These are phyloP conservation scores for Rostratula benghalensis DNA, from an alignment of 2,113 vertebrate genomes.

Conservation along the genomic window DNA sequence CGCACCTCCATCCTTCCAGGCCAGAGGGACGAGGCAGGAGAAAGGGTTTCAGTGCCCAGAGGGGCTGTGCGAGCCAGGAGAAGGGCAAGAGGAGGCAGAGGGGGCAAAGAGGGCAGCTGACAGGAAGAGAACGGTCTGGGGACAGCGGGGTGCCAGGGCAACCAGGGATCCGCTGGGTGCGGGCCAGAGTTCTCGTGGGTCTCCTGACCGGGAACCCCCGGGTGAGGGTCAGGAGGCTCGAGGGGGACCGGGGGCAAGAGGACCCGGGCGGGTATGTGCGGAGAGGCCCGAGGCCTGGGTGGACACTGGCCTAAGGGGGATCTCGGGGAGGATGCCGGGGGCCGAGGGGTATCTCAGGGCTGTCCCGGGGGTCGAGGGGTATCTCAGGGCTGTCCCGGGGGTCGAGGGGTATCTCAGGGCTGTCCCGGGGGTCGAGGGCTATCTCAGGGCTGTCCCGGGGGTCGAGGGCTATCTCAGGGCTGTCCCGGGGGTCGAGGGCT, in stretches of 20 bases:
- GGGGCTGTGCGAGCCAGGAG: neutral
- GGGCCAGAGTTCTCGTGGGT: neutral
- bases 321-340: no score
- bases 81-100: no score
- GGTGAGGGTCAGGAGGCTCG: neutral
- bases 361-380: rapidly evolving
- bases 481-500: rapidly evolving
- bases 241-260: no score
- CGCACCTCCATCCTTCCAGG: no score
- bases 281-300: neutral
- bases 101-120: neutral
- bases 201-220: no score
- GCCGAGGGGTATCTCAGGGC: rapidly evolving
- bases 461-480: rapidly evolving
- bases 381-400: no score
- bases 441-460: no score
- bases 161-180: neutral
- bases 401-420: rapidly evolving
- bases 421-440: rapidly evolving
- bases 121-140: neutral
- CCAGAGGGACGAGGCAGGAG: neutral
- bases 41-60: no score
- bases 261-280: neutral
- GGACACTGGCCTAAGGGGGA: neutral
- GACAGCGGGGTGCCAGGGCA: neutral